Conservation (phyloP, 2,113 vertebrate genomes). For the Triplophysa tibetana region DNA sequence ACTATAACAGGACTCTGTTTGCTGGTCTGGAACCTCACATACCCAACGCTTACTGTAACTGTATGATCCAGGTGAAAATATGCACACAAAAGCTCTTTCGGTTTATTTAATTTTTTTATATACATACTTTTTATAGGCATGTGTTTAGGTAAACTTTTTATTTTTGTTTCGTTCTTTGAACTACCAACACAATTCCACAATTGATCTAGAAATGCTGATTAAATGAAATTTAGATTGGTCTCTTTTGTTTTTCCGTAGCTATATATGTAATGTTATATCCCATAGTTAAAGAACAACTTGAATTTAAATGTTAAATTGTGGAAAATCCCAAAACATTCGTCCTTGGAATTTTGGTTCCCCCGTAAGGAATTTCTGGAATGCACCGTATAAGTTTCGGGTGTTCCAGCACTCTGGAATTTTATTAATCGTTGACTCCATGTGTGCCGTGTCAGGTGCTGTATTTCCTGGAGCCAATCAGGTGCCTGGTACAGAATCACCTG, state of each 20-base stretch:
- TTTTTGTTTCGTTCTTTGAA: too few species aligned
- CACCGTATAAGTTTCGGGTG: background rate
- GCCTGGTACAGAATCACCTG: slow-evolving; percentile 95
- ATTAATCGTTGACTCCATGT: background rate
- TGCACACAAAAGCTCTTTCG: background rate
- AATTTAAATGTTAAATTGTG: too few species aligned
- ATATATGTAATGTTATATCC: too few species aligned
- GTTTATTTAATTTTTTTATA: background rate
- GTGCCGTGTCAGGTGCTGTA: slow-evolving; percentile 83
- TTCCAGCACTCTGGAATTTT: background rate
- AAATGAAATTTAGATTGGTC: too few species aligned
- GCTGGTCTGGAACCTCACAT: slow-evolving; percentile 98
- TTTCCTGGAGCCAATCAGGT: slow-evolving; percentile 93
- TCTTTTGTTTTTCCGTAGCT: too few species aligned
- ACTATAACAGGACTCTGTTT: slow-evolving; percentile 98
- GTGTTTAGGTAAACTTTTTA: too few species aligned
- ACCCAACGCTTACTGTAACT: slow-evolving; percentile 98
- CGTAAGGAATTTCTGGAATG: background rate
- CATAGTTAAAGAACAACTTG: too few species aligned
- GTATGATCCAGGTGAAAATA: slow-evolving; percentile 92
- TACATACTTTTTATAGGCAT: too few species aligned
- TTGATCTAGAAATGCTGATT: too few species aligned
- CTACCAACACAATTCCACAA: too few species aligned
- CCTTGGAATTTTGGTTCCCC: background rate
- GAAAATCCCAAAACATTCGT: background rate